Conservation (phyloP, 2,113 vertebrate species). For the Limnothrissa miodon region DNA sequence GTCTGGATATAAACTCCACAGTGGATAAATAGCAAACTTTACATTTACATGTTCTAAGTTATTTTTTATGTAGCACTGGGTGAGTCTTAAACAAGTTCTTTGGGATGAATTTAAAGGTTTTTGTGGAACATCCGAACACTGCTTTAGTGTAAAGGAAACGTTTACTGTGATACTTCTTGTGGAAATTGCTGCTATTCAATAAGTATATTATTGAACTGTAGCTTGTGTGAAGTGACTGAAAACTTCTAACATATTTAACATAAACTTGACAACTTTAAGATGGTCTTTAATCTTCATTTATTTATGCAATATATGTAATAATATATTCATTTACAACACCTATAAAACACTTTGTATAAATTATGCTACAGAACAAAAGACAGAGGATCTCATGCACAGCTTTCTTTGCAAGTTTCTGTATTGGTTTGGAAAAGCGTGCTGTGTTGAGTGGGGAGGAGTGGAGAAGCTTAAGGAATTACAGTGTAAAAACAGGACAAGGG, state of each 20-base stretch:
- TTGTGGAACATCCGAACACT: neutral
- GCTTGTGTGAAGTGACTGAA: neutral
- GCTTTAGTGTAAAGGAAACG: neutral
- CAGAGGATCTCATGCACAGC: slow-evolving; percentile 28
- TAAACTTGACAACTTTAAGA: slow-evolving; percentile 11
- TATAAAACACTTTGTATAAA: slow-evolving; percentile 71
- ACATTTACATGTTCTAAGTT: neutral
- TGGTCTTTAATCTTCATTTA: slow-evolving; percentile 61
- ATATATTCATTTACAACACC: slow-evolving; percentile 73
- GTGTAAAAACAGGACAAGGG: slow-evolving; percentile 4
- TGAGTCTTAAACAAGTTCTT: slow-evolving; percentile 40
- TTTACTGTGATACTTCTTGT: neutral
- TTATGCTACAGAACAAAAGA: slow-evolving; percentile 60
- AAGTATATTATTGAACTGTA: neutral
- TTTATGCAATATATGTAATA: slow-evolving; percentile 67
- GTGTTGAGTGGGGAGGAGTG: slow-evolving; percentile 13
- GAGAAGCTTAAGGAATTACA: slow-evolving; percentile 13
- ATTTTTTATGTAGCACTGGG: slow-evolving; percentile 2
- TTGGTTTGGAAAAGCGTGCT: slow-evolving; percentile 19
- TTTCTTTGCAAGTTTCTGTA: slow-evolving; percentile 39
- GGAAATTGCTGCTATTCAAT: neutral
- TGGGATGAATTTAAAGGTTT: neutral
- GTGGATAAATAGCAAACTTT: neutral
- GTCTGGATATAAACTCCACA: slow-evolving; percentile 67
- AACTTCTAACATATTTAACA: slow-evolving; percentile 15